Evolutionary conservation across 1,140 invertebrate species (phyloP).

Genomic region (Rhopalosiphum maidis): DNA sequence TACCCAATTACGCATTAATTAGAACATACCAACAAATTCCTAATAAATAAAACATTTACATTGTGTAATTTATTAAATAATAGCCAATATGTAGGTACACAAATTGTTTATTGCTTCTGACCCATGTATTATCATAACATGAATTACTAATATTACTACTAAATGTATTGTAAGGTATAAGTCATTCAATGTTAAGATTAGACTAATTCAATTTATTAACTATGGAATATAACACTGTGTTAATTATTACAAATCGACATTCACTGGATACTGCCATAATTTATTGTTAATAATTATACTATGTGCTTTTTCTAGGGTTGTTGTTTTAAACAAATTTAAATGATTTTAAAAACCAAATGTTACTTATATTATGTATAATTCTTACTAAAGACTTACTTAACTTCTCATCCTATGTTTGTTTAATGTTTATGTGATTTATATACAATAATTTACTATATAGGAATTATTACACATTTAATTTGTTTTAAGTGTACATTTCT

Average conservation of each 20-base stretch:
- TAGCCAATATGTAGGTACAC: not conserved
- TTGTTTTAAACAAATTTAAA: not conserved
- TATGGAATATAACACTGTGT: not conserved
- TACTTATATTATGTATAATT: no score
- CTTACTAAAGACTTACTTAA: not conserved
- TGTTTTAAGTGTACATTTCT: not conserved
- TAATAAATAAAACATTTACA: not conserved
- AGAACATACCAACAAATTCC: not conserved
- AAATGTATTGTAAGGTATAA: not conserved
- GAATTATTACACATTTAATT: not conserved
- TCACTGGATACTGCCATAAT: slow-evolving; percentile 18
- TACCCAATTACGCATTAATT: not conserved
- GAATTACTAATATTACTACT: slow-evolving; percentile 1
- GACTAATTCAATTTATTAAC: not conserved
- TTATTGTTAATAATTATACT: not conserved
- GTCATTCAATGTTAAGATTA: not conserved
- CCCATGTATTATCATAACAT: not conserved
- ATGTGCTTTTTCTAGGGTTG: not conserved
- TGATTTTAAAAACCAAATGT: not conserved
- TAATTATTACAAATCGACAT: not conserved
- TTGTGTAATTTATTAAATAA: no score
- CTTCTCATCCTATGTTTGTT: not conserved
- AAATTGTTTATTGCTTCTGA: slow-evolving; percentile 22
- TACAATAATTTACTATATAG: not conserved
- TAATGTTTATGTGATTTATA: not conserved